Evolutionary conservation across 2,797 vertebrate species (phyloP).

Genomic region (Spea hammondii): DNA sequence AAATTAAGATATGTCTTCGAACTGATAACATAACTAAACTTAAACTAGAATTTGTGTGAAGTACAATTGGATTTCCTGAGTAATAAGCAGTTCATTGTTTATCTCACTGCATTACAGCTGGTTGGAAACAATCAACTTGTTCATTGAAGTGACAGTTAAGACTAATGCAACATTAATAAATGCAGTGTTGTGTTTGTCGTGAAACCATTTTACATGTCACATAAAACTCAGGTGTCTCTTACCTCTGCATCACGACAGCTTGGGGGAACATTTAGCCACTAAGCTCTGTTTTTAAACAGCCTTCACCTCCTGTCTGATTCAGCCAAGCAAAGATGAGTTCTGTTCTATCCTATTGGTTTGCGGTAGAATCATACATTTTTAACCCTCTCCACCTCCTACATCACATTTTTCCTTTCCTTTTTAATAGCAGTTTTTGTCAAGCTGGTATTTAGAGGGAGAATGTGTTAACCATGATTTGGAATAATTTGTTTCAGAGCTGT

Average conservation of each 20-base stretch:
- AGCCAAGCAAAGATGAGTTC: not conserved
- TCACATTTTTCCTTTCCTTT: not conserved
- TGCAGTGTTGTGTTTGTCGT: not conserved
- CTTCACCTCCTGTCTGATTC: conserved; percentile 18
- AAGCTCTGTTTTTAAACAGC: not conserved
- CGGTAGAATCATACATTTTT: not conserved
- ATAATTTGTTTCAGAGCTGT: conserved; percentile 5
- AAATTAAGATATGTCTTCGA: too few relatives aligned
- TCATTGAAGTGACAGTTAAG: too few relatives aligned
- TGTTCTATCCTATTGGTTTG: conserved; percentile 4
- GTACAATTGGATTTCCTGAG: too few relatives aligned
- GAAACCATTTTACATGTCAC: not conserved
- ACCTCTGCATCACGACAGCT: not conserved
- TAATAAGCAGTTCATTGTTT: too few relatives aligned
- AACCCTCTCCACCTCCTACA: conserved; percentile 7
- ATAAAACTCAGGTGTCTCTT: not conserved
- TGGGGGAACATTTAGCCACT: conserved; percentile 1
- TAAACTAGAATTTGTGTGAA: too few relatives aligned
- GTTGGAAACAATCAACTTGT: too few relatives aligned
- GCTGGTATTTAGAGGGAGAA: not conserved
- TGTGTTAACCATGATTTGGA: conserved; percentile 6
- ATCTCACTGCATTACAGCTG: too few relatives aligned
- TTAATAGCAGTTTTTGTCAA: not conserved
- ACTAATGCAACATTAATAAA: not conserved
- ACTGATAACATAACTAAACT: too few relatives aligned